A percentile compares a stretch with the other conserved stretches of the same genome.
These are phyloP conservation scores for Atractosteus spatula DNA, from an alignment of 2,113 vertebrate species.

Conservation along the genomic window DNA sequence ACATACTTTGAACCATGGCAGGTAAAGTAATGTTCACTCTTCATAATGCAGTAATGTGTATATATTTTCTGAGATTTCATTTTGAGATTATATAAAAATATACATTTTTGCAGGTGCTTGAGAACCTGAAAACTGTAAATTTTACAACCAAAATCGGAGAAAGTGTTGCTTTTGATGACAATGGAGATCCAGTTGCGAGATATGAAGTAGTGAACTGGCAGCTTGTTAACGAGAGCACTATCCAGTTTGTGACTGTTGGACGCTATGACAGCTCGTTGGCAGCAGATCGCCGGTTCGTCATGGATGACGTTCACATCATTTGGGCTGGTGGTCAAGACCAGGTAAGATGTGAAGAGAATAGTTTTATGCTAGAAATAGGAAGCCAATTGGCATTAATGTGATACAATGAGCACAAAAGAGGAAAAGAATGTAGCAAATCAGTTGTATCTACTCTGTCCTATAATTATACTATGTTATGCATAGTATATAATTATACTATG, in stretches of 20 bases:
- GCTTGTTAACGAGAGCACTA: constrained; percentile 31
- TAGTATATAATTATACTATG: too few relatives aligned
- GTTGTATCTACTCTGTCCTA: too few relatives aligned
- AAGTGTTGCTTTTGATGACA: constrained; percentile 59
- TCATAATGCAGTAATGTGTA: too few relatives aligned
- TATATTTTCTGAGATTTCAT: too few relatives aligned
- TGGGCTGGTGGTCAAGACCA: constrained; percentile 49
- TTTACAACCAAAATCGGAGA: constrained; percentile 53
- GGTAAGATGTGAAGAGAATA: too few relatives aligned
- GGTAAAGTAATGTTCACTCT: background rate
- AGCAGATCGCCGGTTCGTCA: constrained; percentile 48
- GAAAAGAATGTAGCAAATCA: too few relatives aligned
- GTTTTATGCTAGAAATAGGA: too few relatives aligned
- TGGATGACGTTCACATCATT: constrained; percentile 45
- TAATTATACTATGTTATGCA: too few relatives aligned
- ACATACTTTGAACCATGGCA: constrained; percentile 10
- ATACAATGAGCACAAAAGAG: too few relatives aligned
- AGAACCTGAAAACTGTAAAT: constrained; percentile 53
- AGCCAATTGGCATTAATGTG: too few relatives aligned
- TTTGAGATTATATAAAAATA: too few relatives aligned
- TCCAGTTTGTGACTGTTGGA: constrained; percentile 60
- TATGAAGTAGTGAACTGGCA: constrained; percentile 71
- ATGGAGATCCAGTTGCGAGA: constrained; percentile 52
- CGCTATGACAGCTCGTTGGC: constrained; percentile 62
- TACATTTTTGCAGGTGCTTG: too few relatives aligned